Evolutionary conservation across 2,113 vertebrate genomes (phyloP), one percentile per base, ranked within the genome.

Genomic region (Trogon surrucura): DNA sequence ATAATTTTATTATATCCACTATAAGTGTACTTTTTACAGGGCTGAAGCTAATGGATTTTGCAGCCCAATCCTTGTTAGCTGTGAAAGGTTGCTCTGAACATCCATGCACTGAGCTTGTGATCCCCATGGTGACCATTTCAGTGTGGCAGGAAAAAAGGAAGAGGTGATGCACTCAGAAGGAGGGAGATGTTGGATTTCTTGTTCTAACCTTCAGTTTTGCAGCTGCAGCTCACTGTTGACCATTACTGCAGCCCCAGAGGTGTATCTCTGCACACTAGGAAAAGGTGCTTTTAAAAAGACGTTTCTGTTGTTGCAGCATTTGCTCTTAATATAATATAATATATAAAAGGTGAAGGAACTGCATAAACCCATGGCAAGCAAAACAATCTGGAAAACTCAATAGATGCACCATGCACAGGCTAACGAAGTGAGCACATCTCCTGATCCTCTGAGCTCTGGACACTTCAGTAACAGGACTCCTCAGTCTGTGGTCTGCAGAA

Each of bases 1-100:
- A 85, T 79, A 88, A 94, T 95, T 96, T 95, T 96, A 91, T 90
- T 83, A 58, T 69, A 85, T 36, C 60, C 64, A 83, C 71, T 95
- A 30, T 77, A 72, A 89, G 17, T n/a, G 47, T 83, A 50, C 64
- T 57, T 94, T 91, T 89, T 83, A 80, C 25, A 64, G 38, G 16
- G 32, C 56, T 91, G 71, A 74, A 88, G 50, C 32, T 85, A 80
- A 74, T 69, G 48, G 53, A 81, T 93, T 93, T 91, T 80, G 77
- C 51, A 90, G 85, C 29, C 44, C 56, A 71, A 0, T 61, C 54
- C 60, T 51, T 12, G 9, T 62, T 57, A 73, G 64, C 45, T 73
- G 44, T 50, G 50, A 61, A 53, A 45, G 17, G 48, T 72, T 74
- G 44, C 17, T 60, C 67, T 78, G 67, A 78, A 67, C 6, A 10